Evolutionary conservation across 2,113 vertebrate species (phyloP), one percentile per base, ranked within the genome.

Genomic region (Strigops habroptila): DNA sequence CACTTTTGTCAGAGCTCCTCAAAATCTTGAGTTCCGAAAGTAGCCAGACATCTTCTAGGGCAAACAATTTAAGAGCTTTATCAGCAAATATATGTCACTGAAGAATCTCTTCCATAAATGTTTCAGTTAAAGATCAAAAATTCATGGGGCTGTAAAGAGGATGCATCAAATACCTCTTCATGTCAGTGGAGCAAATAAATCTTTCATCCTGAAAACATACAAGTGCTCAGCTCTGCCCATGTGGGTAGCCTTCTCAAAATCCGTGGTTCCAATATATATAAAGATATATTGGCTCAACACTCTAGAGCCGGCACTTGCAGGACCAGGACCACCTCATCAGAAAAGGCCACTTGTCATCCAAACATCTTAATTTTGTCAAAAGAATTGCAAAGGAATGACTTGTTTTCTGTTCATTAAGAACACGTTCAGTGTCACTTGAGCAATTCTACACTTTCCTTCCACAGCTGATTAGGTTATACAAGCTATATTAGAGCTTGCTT

Each of bases 51-150:
- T 60, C 78, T 80, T 89, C n/a, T 44, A 92, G 19, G 0, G 23
- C 68, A 95, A 93, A 55, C 39, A 94, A 91, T 7, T 78, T 53
- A 90, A 92, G 41, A 83, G 51, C 48, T 69, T 86, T 82, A 91
- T 52, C 15, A 73, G 62, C 62, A 94, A 62, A 77, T 51, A 35
- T 7, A n/a, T 33, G 31, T 63, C 73, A 81, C 67, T 84, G 41
- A 83, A 86, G 16, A 93, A 59, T 71, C 71, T 77, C 27, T 67
- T 94, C 73, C 88, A 79, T 86, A 93, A 75, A 90, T 35, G 33
- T 86, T 83, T 93, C 63, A 94, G 55, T 44, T 92, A 86, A 84
- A 91, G 89, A 96, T 60, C 80, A 93, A 93, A 90, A 96, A 88
- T 81, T 94, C 63, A 86, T 31, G 6, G 24, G 24, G 33, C 65